Base-by-base conservation (phyloP, 1,140 invertebrate genomes). In the Drosophila punjabiensis region DNA sequence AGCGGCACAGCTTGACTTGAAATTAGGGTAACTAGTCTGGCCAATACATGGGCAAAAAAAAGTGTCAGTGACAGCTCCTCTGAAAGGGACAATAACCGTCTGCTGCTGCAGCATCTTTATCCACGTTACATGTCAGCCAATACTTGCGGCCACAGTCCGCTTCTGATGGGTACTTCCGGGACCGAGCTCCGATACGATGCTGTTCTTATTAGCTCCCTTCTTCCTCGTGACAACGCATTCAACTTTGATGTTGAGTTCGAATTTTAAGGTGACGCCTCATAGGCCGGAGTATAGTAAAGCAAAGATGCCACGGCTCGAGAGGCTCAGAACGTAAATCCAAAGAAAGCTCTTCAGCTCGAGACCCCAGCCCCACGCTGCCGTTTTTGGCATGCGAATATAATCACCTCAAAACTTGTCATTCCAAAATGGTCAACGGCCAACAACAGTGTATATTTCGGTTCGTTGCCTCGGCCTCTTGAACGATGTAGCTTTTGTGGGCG, bases 401-500 rank as follows among this genome's bases (percentile, higher is more conserved):
- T 68, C 75, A 76, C 39, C 60, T 67, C 14, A 76, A 68, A 78
- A 56, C 73, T 53, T 68, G 73, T 77, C 75, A 55, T 68, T 56
- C 63, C 37, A 77, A 78, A 76, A 77, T 52, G 75, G 73, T 53
- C 75, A 77, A 39, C 16, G 16, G 18, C 43, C 33, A 52, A 70
- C 45, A 68, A 37, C 58, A 43, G 47, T 18, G 8, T 24, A 18
- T 43, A 35, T 18, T 37, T 74, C 59, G 52, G 52, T 65, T 76
- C 60, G 52, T 76, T 76, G 73, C 70, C 70, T 76, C 56, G 52
- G 35, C 20, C 55, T 71, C 37, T 41, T 16, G 18, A 43, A 24
- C 20, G 50, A 35, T 48, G 16, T 28, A 11, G 65, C 11, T 13
- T 45, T 47, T 30, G 71, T 73, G 18, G 71, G 71, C 18, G 71